A percentile compares a stretch with the other conserved stretches of the same genome.
These are phyloP conservation scores for Stenotaenia linearis DNA, from an alignment of 2,888 invertebrate genomes.

Conservation along the genomic window DNA sequence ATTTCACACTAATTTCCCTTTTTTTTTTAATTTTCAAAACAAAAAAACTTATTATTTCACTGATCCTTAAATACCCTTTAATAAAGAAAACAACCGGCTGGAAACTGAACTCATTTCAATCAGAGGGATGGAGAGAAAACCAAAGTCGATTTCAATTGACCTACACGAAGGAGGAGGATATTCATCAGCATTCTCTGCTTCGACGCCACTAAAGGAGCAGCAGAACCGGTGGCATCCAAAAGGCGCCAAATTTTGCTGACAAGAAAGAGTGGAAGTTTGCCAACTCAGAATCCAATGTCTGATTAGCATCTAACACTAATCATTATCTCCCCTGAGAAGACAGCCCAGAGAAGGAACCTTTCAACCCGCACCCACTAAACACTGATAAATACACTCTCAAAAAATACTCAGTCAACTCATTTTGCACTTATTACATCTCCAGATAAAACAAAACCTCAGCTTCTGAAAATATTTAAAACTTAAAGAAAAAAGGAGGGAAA, in stretches of 20 bases:
- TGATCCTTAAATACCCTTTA: background rate
- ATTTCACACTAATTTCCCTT: background rate
- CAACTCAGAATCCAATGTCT: slow-evolving; percentile 17
- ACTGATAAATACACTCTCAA: background rate
- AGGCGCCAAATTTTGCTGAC: slow-evolving; percentile 21
- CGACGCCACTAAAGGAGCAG: slow-evolving; percentile 9
- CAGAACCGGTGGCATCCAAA: slow-evolving; percentile 5
- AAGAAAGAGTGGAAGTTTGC: slow-evolving; percentile 27
- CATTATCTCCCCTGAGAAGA: slow-evolving; percentile 13
- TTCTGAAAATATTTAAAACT: no score
- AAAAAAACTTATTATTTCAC: background rate
- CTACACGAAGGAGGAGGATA: slow-evolving; percentile 5
- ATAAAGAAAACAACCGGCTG: background rate
- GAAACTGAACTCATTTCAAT: slow-evolving; percentile 4
- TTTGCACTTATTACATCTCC: no score
- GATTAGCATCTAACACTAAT: slow-evolving; percentile 28
- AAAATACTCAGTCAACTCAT: background rate
- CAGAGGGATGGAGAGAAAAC: background rate
- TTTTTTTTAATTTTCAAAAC: background rate
- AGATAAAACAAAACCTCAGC: no score
- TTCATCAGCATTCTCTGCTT: slow-evolving; percentile 26
- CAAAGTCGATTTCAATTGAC: slow-evolving; percentile 9
- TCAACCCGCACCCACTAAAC: background rate
- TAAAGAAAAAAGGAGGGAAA: no score
- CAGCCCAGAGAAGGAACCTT: background rate